These are phyloP conservation scores for Zaprionus davidi DNA, from an alignment of 1,140 invertebrate species.

Conservation along the genomic window DNA sequence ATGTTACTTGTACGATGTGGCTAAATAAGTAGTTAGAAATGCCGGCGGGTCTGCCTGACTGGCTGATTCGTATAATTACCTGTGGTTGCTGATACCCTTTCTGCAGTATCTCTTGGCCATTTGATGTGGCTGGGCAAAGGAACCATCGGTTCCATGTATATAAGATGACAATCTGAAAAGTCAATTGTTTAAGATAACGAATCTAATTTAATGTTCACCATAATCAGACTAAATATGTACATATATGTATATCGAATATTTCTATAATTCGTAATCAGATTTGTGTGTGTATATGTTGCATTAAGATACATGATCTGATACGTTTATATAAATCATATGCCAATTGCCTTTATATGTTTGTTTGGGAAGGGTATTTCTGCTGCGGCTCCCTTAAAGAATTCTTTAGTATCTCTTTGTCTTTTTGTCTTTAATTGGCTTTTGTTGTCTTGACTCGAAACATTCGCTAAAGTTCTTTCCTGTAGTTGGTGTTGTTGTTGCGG, in stretches of 20 bases:
- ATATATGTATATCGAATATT: no score
- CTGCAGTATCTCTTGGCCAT: not conserved
- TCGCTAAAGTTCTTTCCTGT: slow-evolving; percentile 3
- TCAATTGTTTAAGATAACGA: no score
- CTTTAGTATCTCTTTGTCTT: not conserved
- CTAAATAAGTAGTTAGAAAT: not conserved
- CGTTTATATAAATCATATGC: not conserved
- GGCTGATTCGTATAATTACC: slow-evolving; percentile 5
- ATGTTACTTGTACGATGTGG: not conserved
- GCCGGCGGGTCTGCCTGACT: slow-evolving; percentile 11
- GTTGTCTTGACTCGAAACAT: slow-evolving; percentile 23
- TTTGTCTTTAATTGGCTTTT: slow-evolving; percentile 28
- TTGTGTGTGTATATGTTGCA: no score
- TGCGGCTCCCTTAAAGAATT: not conserved
- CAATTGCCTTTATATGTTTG: not conserved
- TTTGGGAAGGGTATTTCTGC: not conserved
- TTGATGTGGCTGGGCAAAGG: not conserved
- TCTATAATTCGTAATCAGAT: no score
- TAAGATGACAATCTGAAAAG: no score
- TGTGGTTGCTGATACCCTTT: not conserved
- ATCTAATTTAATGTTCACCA: no score
- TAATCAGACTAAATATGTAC: no score
- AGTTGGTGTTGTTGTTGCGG: slow-evolving; percentile 1
- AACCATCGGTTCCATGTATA: no score
- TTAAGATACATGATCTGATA: no score